Percentiles rank a stretch among this genome's conserved stretches.
Evolutionary conservation across 2,113 vertebrate genomes (phyloP).

Genomic region (Melanotaenia duboulayi): DNA sequence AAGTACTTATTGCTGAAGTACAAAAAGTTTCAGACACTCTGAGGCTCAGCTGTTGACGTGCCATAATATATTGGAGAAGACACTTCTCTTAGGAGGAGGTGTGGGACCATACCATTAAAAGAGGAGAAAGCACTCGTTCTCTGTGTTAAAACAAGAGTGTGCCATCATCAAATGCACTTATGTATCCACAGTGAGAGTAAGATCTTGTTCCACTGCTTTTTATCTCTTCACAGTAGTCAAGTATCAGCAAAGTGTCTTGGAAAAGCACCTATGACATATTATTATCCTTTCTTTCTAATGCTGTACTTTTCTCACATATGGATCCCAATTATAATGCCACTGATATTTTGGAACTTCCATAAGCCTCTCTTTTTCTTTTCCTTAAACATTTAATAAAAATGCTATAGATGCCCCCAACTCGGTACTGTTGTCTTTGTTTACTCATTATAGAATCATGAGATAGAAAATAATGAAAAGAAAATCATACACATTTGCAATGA

Average conservation of each 20-base stretch:
- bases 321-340: neutral
- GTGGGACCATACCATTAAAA: constrained; percentile 44
- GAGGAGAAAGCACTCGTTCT: constrained; percentile 44
- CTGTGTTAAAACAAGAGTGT: constrained; percentile 43
- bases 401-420: too few relatives aligned
- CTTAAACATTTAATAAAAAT: too few relatives aligned
- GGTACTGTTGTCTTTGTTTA: too few relatives aligned
- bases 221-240: constrained; percentile 42
- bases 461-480: neutral
- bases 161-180: constrained; percentile 53
- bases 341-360: constrained; percentile 20
- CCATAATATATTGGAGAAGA: constrained; percentile 24
- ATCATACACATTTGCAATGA: neutral
- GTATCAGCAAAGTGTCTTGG: constrained; percentile 54
- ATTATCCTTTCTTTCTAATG: constrained; percentile 3
- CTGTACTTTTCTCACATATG: neutral
- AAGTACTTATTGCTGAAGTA: constrained; percentile 20
- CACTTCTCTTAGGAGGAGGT: constrained; percentile 49
- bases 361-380: neutral
- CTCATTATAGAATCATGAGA: too few relatives aligned
- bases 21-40: constrained; percentile 18
- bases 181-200: constrained; percentile 22
- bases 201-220: constrained; percentile 42
- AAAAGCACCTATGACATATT: constrained; percentile 21
- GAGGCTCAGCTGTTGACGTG: constrained; percentile 49